phyloP scores from a whole-genome alignment of 2,113 vertebrate species.

The Cyanoderma ruficeps region DNA sequence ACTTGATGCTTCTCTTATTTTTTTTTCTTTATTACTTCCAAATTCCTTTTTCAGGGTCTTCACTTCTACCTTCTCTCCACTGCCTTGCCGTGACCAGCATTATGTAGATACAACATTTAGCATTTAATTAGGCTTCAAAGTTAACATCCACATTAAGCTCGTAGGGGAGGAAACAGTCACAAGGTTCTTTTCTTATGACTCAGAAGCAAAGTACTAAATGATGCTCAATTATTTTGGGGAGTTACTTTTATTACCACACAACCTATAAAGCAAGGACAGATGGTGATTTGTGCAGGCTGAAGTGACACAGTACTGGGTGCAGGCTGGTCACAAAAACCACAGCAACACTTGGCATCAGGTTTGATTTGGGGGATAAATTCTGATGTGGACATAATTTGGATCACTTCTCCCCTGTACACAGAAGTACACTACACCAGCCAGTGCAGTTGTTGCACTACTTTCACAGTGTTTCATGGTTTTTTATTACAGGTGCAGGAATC shows the following conservation, averaged over 20 bases:
- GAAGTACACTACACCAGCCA: background rate
- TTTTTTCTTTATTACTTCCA: background rate
- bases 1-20: background rate
- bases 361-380: background rate
- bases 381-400: background rate
- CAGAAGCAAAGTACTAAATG: conserved; percentile 27
- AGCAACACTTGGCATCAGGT: background rate
- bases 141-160: background rate
- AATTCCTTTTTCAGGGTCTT: background rate
- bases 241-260: conserved; percentile 3
- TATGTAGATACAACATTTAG: background rate
- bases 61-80: background rate
- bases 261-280: background rate
- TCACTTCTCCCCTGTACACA: background rate
- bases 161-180: conserved; percentile 18
- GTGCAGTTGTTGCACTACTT: background rate
- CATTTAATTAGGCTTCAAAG: background rate
- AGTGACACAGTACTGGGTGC: background rate
- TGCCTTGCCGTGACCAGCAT: background rate
- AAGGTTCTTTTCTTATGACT: background rate
- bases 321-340: background rate
- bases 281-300: background rate
- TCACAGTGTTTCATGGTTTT: background rate
- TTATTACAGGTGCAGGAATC: background rate
- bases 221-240: background rate